Evolutionary conservation across 2,888 invertebrate species (phyloP), one percentile per base, ranked within the genome.

Genomic region (Harpalus rubripes): DNA sequence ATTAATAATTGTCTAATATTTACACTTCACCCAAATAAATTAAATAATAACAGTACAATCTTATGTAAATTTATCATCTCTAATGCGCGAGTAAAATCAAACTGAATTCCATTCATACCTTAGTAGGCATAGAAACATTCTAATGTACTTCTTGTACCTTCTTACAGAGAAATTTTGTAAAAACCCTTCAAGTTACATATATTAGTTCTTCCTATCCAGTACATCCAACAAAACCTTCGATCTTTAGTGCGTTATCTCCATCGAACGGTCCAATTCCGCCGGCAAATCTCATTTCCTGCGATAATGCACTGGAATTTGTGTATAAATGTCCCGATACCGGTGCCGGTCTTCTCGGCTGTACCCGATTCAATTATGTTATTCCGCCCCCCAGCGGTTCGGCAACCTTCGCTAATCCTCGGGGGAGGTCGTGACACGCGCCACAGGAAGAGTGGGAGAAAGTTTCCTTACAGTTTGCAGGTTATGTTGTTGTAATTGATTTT

Each of bases 231-330:
- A 52, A 52, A 52, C 44, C 44, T 52, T 8, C 44, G 12, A 52
- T 52, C 44, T 52, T 52, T 52, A 52, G 44, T 52, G 22, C 22
- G 79, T 41, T 79, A 79, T 79, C 59, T 22, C 18, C 18, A 26
- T 59, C 52, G n/a, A 78, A 22, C 58, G 74, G 68, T 15, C 72
- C 63, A 84, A 84, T 78, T 84, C 84, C 63, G 76, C 61, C 18
- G 26, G n/a, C 84, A 84, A 78, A 84, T 84, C 84, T 84, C 84
- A 84, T 84, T 84, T 84, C 84, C 84, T 84, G 76, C 63, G 84
- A 84, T 84, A 84, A 84, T 84, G 63, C 84, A 84, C 61, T 41
- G 72, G 84, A 84, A 84, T 84, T 84, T 84, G 76, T 78, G 84
- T 84, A 84, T 84, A 84, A 84, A 84, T 84, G 84, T 78, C 72